Base-by-base conservation (phyloP, 2,113 vertebrate species). In the Australoheros scitulus region DNA sequence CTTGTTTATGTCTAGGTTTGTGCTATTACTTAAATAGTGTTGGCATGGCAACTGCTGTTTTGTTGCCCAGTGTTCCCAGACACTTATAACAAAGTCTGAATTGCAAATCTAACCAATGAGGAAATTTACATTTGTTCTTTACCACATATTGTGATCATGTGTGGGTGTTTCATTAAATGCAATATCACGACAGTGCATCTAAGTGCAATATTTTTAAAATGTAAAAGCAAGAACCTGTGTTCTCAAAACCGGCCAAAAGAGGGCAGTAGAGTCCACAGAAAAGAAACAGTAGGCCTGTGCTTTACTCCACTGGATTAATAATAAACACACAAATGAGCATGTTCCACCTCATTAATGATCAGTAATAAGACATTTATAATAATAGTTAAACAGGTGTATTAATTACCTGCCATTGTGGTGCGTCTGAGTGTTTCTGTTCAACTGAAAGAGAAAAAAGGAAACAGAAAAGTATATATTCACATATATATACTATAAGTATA, bases 341-440 rank as follows among this genome's bases (percentile, higher is more conserved):
- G 41, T 74, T 64, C 2, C 2, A 36, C 32, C 43, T 32, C 2
- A 81, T 36, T 20, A 61, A 64, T 61, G 5, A 47, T 20, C 3
- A 61, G 4, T 60, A 24, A 38, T 15, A 43, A 20, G 50, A 17
- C 17, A 36, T 77, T 29, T 3, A 79, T 79, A 34, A 26, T 22
- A 13, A 57, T 11, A 26, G 5, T 47, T 43, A 43, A 59, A 41
- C 17, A 55, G n/a, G 13, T 83, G 3, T 50, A 5, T 81, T 56
- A 76, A 81, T 92, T 94, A 97, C 97, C 97, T 96, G 97, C 94
- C 97, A 97, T 97, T 89, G 38, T 96, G 94, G 65, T 11, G 72
- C 10, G 65, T 90, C 91, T 70, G 88, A 77, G 76, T 76, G 85
- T 79, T 70, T 88, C 84, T 36, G 85, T 92, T 92, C 80, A 92